Percentiles rank a stretch among this genome's conserved stretches.
These are phyloP conservation scores for Leguminivora glycinivorella DNA, from an alignment of 1,140 invertebrate species.

Conservation along the genomic window DNA sequence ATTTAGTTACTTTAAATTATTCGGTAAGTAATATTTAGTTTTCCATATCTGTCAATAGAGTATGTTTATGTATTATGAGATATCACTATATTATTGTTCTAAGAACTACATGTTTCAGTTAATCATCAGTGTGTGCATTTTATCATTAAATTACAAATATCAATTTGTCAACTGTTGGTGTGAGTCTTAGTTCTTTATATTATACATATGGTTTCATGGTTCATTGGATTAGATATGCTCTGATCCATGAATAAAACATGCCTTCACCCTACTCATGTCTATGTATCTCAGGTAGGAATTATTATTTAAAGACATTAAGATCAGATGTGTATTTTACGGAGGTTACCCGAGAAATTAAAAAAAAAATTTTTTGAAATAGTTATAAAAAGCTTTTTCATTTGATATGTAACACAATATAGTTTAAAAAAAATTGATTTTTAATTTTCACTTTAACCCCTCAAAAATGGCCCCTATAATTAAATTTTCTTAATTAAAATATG, in stretches of 20 bases:
- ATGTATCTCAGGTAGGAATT: not conserved
- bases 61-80: not conserved
- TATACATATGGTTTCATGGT: not conserved
- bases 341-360: too few species aligned
- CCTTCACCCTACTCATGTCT: not conserved
- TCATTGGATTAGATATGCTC: not conserved
- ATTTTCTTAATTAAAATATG: too few species aligned
- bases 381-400: too few species aligned
- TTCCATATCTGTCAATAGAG: constrained; percentile 4
- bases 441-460: too few species aligned
- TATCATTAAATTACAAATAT: not conserved
- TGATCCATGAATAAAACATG: not conserved
- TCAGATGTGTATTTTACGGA: too few species aligned
- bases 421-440: too few species aligned
- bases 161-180: too few species aligned
- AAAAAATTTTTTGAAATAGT: too few species aligned
- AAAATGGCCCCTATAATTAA: too few species aligned
- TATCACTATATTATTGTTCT: not conserved
- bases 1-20: not conserved
- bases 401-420: too few species aligned
- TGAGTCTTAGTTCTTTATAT: not conserved
- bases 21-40: not conserved
- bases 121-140: not conserved
- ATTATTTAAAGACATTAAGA: not conserved
- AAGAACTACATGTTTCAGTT: not conserved